Percentiles rank a stretch among this genome's conserved stretches.
These are phyloP conservation scores for Paguma larvata DNA, from an alignment of 2,797 vertebrate genomes.

Conservation along the genomic window DNA sequence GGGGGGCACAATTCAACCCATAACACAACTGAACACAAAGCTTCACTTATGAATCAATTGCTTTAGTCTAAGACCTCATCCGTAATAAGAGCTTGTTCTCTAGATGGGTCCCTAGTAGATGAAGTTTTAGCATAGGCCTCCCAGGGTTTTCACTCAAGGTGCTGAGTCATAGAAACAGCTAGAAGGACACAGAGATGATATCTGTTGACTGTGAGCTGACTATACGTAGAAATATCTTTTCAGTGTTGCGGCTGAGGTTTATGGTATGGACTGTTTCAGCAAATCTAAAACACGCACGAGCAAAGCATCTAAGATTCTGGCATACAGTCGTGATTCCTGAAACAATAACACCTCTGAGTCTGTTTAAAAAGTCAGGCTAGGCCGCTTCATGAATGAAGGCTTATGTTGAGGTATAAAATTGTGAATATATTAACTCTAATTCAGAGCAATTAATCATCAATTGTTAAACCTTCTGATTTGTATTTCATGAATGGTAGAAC, in stretches of 20 bases:
- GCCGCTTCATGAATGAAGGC: not conserved
- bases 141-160: not conserved
- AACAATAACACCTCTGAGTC: not conserved
- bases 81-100: not conserved
- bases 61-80: not conserved
- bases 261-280: not conserved
- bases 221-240: not conserved
- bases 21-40: not conserved
- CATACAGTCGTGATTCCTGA: not conserved
- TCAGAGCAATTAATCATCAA: conserved; percentile 13
- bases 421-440: not conserved
- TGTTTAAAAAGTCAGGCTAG: not conserved
- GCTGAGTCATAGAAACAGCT: not conserved
- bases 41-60: not conserved
- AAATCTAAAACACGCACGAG: not conserved
- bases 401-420: not conserved
- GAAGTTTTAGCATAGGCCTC: not conserved
- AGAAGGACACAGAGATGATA: not conserved
- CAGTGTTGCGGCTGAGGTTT: not conserved
- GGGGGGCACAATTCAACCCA: not conserved
- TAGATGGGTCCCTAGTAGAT: not conserved
- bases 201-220: not conserved
- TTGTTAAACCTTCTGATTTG: not conserved
- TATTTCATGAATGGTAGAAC: not conserved
- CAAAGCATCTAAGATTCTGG: not conserved